Conservation (phyloP, 2,888 invertebrate genomes). For the Minunthozetes semirufus region DNA sequence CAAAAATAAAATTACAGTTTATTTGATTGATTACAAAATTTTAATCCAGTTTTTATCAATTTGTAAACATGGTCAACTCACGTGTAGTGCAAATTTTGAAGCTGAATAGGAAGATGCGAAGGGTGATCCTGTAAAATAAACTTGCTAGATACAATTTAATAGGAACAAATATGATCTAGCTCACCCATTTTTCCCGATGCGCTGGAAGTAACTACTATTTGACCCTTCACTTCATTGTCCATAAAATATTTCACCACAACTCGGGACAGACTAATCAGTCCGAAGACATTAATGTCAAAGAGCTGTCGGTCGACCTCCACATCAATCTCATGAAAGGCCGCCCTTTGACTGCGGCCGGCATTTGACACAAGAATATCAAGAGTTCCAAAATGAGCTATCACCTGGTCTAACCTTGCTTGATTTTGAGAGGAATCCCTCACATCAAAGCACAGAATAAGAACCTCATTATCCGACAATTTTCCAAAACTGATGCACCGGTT, state of each 20-base stretch:
- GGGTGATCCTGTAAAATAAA: conserved; percentile 51
- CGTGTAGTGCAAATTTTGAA: conserved; percentile 69
- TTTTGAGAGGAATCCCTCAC: conserved; percentile 44
- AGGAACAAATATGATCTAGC: conserved; percentile 32
- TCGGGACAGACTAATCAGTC: conserved; percentile 62
- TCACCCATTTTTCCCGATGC: conserved; percentile 59
- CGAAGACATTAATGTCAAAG: conserved; percentile 71
- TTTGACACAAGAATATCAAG: conserved; percentile 72
- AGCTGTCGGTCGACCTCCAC: conserved; percentile 64
- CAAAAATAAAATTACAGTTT: neutral
- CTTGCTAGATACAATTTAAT: conserved; percentile 36
- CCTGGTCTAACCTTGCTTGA: conserved; percentile 45
- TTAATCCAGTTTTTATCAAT: too few relatives aligned
- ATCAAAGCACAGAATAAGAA: conserved; percentile 41
- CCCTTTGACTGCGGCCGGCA: conserved; percentile 71
- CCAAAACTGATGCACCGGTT: conserved; percentile 56
- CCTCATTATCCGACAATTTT: conserved; percentile 37
- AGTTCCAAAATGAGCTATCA: conserved; percentile 45
- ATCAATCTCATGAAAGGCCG: conserved; percentile 63
- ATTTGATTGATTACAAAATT: too few relatives aligned
- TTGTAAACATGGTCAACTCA: conserved; percentile 30
- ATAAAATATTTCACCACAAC: conserved; percentile 58
- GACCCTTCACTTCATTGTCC: conserved; percentile 53
- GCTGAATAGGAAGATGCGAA: conserved; percentile 64
- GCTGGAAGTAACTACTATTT: conserved; percentile 68